These are phyloP conservation scores for Aurelia aurita DNA, from an alignment of 30 jellyfish, hydroid and myxozoan genomes.

Conservation along the genomic window DNA sequence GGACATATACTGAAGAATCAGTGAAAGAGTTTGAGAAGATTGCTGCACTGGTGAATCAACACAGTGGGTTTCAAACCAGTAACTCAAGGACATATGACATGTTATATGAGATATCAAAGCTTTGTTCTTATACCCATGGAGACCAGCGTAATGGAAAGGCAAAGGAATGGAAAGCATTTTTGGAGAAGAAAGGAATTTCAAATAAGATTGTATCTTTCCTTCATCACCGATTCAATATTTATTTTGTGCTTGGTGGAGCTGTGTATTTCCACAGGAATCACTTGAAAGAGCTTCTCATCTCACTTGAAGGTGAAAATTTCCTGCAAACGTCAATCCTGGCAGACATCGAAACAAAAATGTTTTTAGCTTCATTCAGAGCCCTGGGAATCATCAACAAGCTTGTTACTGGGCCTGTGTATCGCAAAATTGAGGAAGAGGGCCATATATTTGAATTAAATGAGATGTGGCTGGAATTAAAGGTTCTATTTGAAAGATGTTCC, in stretches of 20 bases:
- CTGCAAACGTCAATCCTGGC: too few relatives aligned
- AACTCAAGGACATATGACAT: slow-evolving; percentile 34
- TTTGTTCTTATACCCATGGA: slow-evolving; percentile 45
- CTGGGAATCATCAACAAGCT: too few relatives aligned
- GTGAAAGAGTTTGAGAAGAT: slow-evolving; percentile 39
- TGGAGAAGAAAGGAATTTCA: neutral
- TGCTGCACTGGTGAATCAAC: slow-evolving; percentile 10
- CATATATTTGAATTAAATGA: too few relatives aligned
- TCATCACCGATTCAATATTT: slow-evolving; percentile 26
- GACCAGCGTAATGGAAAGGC: slow-evolving; percentile 65
- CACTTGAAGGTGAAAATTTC: too few relatives aligned
- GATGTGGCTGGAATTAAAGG: too few relatives aligned
- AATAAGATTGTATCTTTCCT: slow-evolving; percentile 14
- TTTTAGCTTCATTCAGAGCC: too few relatives aligned
- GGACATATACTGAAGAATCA: slow-evolving; percentile 41
- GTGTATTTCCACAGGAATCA: slow-evolving; percentile 35
- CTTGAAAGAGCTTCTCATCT: slow-evolving; percentile 3
- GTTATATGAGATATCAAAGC: slow-evolving; percentile 32
- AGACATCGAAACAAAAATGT: too few relatives aligned
- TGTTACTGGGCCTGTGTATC: too few relatives aligned
- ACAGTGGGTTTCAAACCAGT: slow-evolving; percentile 50
- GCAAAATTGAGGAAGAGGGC: too few relatives aligned
- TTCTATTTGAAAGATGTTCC: too few relatives aligned
- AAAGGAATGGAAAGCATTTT: slow-evolving; percentile 51
- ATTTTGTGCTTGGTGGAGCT: slow-evolving; percentile 60